These are phyloP conservation scores for Palythoa heliodiscus DNA, from an alignment of 92 coral and sea anemone species.

Conservation along the genomic window DNA sequence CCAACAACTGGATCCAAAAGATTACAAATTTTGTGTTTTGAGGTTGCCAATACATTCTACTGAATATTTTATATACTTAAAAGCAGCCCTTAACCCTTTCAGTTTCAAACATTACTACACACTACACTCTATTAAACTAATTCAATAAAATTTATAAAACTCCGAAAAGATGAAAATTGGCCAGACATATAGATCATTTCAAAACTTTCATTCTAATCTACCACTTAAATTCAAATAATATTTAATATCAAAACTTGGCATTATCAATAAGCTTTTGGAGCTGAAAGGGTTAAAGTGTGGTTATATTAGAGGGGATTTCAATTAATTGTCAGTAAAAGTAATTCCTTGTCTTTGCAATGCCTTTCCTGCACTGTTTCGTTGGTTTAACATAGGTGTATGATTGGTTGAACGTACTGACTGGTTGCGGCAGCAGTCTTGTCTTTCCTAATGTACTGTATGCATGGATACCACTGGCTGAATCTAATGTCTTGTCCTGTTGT, in stretches of 20 bases:
- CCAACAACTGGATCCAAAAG: background rate
- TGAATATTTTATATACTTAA: background rate
- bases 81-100: background rate
- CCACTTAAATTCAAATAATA: background rate
- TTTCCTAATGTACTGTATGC: background rate
- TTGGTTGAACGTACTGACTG: background rate
- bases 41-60: background rate
- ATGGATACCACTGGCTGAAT: background rate
- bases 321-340: background rate
- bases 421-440: background rate
- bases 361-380: background rate
- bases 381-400: background rate
- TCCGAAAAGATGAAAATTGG: background rate
- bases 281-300: constrained; percentile 28
- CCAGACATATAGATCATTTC: background rate
- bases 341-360: background rate
- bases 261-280: background rate
- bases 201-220: background rate
- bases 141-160: background rate
- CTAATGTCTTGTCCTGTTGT: background rate
- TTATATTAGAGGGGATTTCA: background rate
- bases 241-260: background rate
- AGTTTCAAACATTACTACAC: background rate
- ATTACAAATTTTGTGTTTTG: background rate
- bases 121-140: background rate